Conservation (phyloP, 2,797 vertebrate species). For the Hoplostethus atlanticus region DNA sequence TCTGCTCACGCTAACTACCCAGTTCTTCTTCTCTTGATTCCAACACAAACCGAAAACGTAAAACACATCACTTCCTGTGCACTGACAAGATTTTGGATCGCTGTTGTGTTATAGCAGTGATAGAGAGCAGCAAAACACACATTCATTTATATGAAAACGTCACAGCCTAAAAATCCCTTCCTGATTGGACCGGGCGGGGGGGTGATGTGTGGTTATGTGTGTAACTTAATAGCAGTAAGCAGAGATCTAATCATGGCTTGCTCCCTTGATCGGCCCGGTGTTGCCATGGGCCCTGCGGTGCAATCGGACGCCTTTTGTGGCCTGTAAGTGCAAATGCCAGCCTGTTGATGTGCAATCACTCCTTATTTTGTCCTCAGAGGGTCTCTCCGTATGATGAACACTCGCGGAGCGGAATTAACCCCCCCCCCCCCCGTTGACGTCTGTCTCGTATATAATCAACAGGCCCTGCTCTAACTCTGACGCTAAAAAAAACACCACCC, state of each 20-base stretch:
- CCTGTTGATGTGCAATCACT: conserved; percentile 72
- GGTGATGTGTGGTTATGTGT: conserved; percentile 11
- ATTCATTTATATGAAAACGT: too few species aligned
- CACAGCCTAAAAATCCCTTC: background rate
- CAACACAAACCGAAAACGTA: too few species aligned
- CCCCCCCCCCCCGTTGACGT: conserved; percentile 26
- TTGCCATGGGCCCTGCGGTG: conserved; percentile 42
- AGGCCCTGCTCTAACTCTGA: background rate
- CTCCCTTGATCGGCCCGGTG: conserved; percentile 23
- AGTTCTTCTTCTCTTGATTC: too few species aligned
- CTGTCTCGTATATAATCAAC: conserved; percentile 59
- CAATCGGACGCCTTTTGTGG: conserved; percentile 72
- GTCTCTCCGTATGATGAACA: conserved; percentile 39
- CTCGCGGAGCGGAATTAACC: conserved; percentile 47
- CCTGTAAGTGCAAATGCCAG: conserved; percentile 61
- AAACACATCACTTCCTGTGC: too few species aligned
- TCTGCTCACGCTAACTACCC: too few species aligned
- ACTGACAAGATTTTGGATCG: too few species aligned
- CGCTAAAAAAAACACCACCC: background rate
- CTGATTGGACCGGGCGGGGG: background rate
- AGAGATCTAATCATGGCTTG: conserved; percentile 55
- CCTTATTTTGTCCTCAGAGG: conserved; percentile 55
- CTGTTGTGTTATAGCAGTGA: too few species aligned
- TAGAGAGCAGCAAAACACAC: too few species aligned
- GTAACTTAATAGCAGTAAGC: conserved; percentile 25